Base-by-base conservation (phyloP, 2,888 invertebrate species). In the Lottia gigantea region DNA sequence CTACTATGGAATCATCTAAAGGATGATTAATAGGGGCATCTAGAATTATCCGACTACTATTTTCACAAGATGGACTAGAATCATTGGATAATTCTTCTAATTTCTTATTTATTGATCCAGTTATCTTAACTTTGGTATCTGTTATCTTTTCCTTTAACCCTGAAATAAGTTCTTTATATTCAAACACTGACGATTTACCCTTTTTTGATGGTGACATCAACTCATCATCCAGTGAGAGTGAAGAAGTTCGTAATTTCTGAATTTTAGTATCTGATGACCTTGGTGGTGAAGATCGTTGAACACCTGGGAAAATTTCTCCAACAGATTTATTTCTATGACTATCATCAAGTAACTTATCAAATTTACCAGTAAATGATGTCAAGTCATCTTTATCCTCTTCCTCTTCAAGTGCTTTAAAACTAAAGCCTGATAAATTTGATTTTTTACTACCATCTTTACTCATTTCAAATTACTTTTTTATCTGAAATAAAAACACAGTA, bases 371-470 rank as follows among this genome's bases (percentile, higher is more conserved):
- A 31, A 79, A 75, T 62, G 75, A 70, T 19, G 80, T 79, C 8
- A 84, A 75, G 19, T 84, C 83, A 61, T 83, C 83, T 61, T 82
- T 82, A 63, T 81, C 82, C 40, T 83, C 83, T 67, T 82, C 84
- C 40, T 81, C 78, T 65, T 83, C 83, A 66, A 83, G 73, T 23
- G 82, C 78, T 62, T 83, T 83, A 71, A 83, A 85, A 67, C 84
- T 82, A 67, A 84, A 76, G 25, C 74, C 75, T 23, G 19, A 23
- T 23, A 23, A 55, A 23, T 19, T 23, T 1, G 55, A 55, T 11
- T 23, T 23, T 23, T 55, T 55, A 55, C 23, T 55, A 40, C 67
- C 49, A 45, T 40, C 61, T 26, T 67, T 55, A 67, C 31, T 31
- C 47, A 61, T 31, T 55, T 67, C 67, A 61, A 19, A 19, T 31